A percentile compares a stretch with the other conserved stretches of the same genome.
Evolutionary conservation across 2,113 vertebrate species (phyloP).

Genomic region (Chitala chitala): DNA sequence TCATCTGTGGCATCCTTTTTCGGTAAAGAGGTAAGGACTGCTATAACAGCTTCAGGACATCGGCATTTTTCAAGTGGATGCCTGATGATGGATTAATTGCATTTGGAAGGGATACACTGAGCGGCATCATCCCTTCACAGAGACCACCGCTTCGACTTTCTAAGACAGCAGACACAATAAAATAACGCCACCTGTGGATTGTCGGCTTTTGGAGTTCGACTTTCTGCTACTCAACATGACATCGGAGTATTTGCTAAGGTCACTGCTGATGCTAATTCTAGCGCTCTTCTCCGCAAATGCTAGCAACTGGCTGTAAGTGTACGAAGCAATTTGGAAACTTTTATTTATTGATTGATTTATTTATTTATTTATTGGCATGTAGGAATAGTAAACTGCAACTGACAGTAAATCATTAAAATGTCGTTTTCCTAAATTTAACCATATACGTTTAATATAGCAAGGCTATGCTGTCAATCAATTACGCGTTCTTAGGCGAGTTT

Average conservation of each 20-base stretch:
- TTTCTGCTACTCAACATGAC: constrained; percentile 64
- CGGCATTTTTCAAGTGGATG: constrained; percentile 41
- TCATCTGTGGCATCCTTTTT: constrained; percentile 35
- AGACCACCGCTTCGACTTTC: constrained; percentile 11
- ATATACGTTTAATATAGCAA: background rate
- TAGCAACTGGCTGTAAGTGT: constrained; percentile 97
- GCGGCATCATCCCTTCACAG: constrained; percentile 9
- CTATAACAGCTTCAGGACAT: constrained; percentile 30
- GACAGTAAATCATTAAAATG: too few relatives aligned
- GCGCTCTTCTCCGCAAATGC: constrained; percentile 89
- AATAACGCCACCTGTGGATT: constrained; percentile 45
- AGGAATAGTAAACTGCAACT: too few relatives aligned
- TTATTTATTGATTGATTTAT: background rate
- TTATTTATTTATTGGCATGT: background rate
- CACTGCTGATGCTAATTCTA: constrained; percentile 88
- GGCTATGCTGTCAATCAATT: background rate
- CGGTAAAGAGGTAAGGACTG: constrained; percentile 32
- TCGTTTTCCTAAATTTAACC: too few relatives aligned
- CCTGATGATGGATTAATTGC: constrained; percentile 61
- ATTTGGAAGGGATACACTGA: constrained; percentile 22
- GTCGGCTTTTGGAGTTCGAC: constrained; percentile 19
- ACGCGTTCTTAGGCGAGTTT: background rate
- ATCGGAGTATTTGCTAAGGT: constrained; percentile 79
- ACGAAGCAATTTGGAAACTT: constrained; percentile 23
- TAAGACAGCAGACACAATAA: constrained; percentile 2